Base-by-base conservation (phyloP, 2,888 invertebrate genomes). In the Melipona beecheii region DNA sequence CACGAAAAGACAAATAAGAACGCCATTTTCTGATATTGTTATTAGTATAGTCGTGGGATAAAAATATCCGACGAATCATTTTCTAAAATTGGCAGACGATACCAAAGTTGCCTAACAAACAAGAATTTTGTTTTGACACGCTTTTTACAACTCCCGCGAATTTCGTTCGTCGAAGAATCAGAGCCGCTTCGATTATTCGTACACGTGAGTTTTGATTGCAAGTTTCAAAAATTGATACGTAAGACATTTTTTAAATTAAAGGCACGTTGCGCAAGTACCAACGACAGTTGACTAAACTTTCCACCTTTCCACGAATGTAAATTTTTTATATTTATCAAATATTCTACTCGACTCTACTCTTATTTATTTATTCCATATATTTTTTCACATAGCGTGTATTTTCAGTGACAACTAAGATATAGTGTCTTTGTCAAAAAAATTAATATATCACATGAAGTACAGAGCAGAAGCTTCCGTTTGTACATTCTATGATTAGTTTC, bases 31-130 rank as follows among this genome's bases (percentile, higher is more conserved):
- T 19, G 74, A 54, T 77, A 74, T 49, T 31, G 74, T 76, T 31
- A 69, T 49, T 52, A 24, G 43, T 43, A 11, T 43, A 43, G 31
- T 43, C 24, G 58, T 56, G 24, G 36, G 31, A 36, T 72, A 31
- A 84, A 81, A 64, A 24, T 49, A 70, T 65, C 31, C 64, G 50
- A 54, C 80, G 64, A 81, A 70, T 77, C 83, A 66, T n/a, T 54
- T n/a, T 31, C 27, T 58, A n/a, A 36, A 74, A 81, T 43, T 15
- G 13, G 24, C 4, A 27, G 17, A 69, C 27, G 52, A 36, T 65
- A 56, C 66, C 66, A 71, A 58, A 73, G 19, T 62, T 78, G 21
- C 49, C 27, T n/a, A 21, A 24, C 13, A 43, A 49, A 56, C 49
- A 24, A 43, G 60, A 65, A 31, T 50, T 50, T 54, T 43, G 50